These are phyloP conservation scores for Boloria selene DNA, from an alignment of 2,888 invertebrate genomes.

Conservation along the genomic window DNA sequence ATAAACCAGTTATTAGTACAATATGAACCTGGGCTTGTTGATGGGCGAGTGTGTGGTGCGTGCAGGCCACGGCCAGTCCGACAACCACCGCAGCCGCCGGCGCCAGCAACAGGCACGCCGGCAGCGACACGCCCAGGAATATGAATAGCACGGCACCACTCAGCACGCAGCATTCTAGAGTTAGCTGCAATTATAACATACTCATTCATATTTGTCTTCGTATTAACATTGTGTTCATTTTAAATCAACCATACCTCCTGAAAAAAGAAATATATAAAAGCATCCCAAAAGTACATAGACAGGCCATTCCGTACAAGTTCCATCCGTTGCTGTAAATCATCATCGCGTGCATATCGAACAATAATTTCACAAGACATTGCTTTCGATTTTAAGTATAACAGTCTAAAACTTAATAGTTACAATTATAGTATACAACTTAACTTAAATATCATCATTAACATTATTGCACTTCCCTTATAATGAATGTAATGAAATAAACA, in stretches of 20 bases:
- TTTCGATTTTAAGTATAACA: neutral
- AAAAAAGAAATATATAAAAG: constrained; percentile 58
- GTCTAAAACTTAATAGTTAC: neutral
- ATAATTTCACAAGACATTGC: constrained; percentile 44
- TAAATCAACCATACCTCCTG: constrained; percentile 56
- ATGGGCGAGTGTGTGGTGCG: constrained; percentile 41
- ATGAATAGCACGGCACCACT: constrained; percentile 86
- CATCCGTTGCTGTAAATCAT: constrained; percentile 51
- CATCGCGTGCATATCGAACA: constrained; percentile 49
- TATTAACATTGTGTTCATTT: neutral
- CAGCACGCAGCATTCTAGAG: constrained; percentile 78
- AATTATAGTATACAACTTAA: neutral
- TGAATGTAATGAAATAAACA: too few relatives aligned
- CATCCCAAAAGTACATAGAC: constrained; percentile 48
- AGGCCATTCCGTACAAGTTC: constrained; percentile 49
- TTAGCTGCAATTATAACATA: constrained; percentile 48
- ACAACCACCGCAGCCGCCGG: constrained; percentile 45
- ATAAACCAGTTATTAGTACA: neutral
- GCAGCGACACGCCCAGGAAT: constrained; percentile 81
- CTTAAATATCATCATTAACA: neutral
- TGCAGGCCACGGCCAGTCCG: constrained; percentile 39
- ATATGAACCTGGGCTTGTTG: constrained; percentile 45
- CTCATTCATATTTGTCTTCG: neutral
- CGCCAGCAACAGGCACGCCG: constrained; percentile 46
- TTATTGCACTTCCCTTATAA: too few relatives aligned